Conservation (phyloP, 2,888 invertebrate species). For the Melinopterus prodromus region DNA sequence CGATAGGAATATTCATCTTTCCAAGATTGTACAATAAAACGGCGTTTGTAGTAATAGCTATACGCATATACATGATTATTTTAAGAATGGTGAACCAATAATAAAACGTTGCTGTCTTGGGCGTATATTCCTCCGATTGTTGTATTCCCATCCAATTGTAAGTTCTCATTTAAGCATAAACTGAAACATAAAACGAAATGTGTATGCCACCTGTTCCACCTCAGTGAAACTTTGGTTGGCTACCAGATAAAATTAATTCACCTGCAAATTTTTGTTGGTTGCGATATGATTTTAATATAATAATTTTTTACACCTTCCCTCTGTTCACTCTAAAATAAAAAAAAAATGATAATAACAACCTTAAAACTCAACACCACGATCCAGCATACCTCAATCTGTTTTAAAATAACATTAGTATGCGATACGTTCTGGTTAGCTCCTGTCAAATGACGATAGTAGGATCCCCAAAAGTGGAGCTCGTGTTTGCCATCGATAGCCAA, state of each 20-base stretch:
- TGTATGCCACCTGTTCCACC: background rate
- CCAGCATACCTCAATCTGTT: constrained; percentile 27
- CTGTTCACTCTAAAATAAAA: constrained; percentile 29
- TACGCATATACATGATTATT: background rate
- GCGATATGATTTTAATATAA: constrained; percentile 34
- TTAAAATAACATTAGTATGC: constrained; percentile 42
- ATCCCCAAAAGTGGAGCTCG: constrained; percentile 76
- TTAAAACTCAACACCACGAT: background rate
- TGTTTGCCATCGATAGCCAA: constrained; percentile 72
- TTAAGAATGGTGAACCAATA: constrained; percentile 33
- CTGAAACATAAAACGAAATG: constrained; percentile 10
- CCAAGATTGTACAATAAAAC: no score
- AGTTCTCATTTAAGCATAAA: constrained; percentile 31
- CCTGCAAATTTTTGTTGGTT: constrained; percentile 35
- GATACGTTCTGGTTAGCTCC: constrained; percentile 49
- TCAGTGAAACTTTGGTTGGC: background rate
- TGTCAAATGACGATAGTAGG: constrained; percentile 59
- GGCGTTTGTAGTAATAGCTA: no score
- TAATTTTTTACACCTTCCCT: constrained; percentile 29
- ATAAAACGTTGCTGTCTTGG: constrained; percentile 33
- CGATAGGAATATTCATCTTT: no score
- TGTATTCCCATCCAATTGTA: constrained; percentile 25
- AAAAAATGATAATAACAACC: background rate
- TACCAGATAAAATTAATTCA: background rate
- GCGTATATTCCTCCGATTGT: constrained; percentile 32